These are phyloP conservation scores for Gymnobelideus leadbeateri DNA, from an alignment of 2,113 vertebrate genomes.

Conservation along the genomic window DNA sequence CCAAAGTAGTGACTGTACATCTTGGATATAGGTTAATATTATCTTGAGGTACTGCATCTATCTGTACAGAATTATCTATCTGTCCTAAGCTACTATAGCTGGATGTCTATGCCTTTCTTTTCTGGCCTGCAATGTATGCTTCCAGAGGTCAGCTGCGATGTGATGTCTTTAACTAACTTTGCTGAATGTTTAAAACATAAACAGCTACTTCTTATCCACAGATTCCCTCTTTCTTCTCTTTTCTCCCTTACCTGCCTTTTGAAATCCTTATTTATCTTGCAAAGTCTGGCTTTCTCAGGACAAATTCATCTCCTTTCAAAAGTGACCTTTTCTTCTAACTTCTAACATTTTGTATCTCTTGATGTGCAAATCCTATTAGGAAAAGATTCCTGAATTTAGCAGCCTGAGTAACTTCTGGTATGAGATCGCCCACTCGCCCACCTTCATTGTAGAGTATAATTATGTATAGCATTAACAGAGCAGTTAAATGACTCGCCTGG, in stretches of 20 bases:
- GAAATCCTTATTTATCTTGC: too few relatives aligned
- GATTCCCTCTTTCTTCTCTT: background rate
- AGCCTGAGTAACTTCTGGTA: background rate
- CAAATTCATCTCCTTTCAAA: background rate
- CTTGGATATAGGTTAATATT: background rate
- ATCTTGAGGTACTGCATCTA: slow-evolving; percentile 50
- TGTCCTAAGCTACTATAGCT: too few relatives aligned
- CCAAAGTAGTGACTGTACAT: background rate
- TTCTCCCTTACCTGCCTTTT: background rate
- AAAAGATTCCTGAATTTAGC: background rate
- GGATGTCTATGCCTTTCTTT: background rate
- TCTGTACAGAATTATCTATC: too few relatives aligned
- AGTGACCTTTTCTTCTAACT: background rate
- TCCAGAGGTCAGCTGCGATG: background rate
- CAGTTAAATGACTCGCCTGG: background rate
- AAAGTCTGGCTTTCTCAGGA: too few relatives aligned
- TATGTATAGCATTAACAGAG: background rate
- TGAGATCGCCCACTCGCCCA: background rate
- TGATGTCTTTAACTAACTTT: slow-evolving; percentile 7
- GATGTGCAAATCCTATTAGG: background rate
- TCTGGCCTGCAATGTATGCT: slow-evolving; percentile 24
- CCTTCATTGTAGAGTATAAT: background rate
- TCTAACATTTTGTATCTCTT: background rate
- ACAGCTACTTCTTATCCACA: background rate
- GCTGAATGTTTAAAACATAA: background rate